Evolutionary conservation across 2,888 invertebrate species (phyloP).

Genomic region (Chymomyza caudatula): DNA sequence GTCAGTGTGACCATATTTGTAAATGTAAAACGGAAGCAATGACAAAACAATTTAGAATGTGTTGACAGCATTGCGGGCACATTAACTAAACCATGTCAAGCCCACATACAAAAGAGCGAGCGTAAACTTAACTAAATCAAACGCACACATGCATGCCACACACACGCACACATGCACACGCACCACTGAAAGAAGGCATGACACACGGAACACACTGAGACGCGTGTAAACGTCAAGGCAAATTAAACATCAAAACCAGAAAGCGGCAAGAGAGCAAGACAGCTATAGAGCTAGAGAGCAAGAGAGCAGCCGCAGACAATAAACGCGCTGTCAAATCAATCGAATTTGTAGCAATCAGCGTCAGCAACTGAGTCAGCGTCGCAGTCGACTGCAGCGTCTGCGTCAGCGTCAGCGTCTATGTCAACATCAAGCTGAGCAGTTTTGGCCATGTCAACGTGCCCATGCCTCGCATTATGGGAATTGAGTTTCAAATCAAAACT

Average conservation of each 20-base stretch:
- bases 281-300: neutral
- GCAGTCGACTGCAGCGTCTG: too few relatives aligned
- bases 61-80: neutral
- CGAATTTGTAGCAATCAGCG: constrained; percentile 68
- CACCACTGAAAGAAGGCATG: constrained; percentile 40
- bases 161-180: neutral
- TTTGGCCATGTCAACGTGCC: neutral
- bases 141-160: neutral
- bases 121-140: neutral
- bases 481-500: constrained; percentile 67
- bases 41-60: neutral
- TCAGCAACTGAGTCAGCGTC: constrained; percentile 12
- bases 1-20: neutral
- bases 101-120: constrained; percentile 23
- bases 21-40: neutral
- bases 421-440: neutral
- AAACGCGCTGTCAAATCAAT: constrained; percentile 61
- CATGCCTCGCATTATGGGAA: constrained; percentile 31
- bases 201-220: constrained; percentile 36
- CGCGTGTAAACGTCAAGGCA: constrained; percentile 23
- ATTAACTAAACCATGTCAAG: constrained; percentile 20
- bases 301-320: constrained; percentile 7
- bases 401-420: constrained; percentile 14
- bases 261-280: neutral
- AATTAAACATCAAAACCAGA: constrained; percentile 52